Base-by-base conservation (phyloP, 2,113 vertebrate genomes). In the Rhynchopsitta pachyrhyncha region DNA sequence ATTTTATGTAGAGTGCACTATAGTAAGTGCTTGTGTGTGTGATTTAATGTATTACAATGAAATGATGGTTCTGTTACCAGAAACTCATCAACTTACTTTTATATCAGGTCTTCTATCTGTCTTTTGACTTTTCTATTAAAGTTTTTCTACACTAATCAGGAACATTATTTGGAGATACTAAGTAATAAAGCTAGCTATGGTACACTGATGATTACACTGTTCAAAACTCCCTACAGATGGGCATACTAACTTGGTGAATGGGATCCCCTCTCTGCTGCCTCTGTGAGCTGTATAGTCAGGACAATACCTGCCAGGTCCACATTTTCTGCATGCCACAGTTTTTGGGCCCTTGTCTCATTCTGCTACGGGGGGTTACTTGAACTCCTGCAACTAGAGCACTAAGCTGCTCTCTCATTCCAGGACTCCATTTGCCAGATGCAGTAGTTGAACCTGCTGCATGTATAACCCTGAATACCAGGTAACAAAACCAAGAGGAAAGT, bases 1-100 rank as follows among this genome's bases (percentile, higher is more conserved):
- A 82, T 92, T 75, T 97, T 85, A 91, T 92, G 84, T 52, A 84
- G 33, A 81, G 74, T 73, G 71, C 88, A 94, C 92, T 96, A 80
- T 52, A 88, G 25, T 82, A 89, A 96, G 60, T 80, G 69, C 52
- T 95, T 97, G 81, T 94, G 76, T 57, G 83, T 66, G 66, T 81
- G 66, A 91, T 95, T 60, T 90, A 41, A 78, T 52, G 46, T 86
- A 90, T 68, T 62, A 53, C 14, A 80, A 41, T 66, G 64, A 87
- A 96, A 78, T 75, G 4, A 47, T 71, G 53, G 49, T 80, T 67
- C 70, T 86, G 42, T 57, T 90, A 88, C 46, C 52, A 95, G 42
- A 42, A 86, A 92, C 42, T 47, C 83, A 70, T 80, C 57, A 90
- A 81, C 83, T 70, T 42, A 47, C 79, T 86, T 81, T 78, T 76